These are phyloP conservation scores for Torymus auratus DNA, from an alignment of 2,888 invertebrate species.

Conservation along the genomic window DNA sequence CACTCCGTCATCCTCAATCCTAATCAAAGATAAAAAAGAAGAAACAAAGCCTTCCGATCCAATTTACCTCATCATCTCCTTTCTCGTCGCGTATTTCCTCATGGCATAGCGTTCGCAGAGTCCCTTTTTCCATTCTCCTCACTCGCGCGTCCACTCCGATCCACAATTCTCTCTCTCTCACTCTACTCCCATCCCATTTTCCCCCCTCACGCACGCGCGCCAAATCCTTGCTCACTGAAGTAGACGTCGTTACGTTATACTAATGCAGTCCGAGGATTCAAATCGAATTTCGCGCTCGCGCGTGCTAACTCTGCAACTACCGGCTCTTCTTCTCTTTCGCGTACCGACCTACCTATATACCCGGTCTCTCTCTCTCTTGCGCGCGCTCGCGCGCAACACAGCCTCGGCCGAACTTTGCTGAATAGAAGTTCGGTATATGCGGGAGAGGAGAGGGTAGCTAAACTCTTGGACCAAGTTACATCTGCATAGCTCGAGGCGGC, in stretches of 20 bases:
- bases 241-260: slow-evolving; percentile 59
- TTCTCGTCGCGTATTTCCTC: no score
- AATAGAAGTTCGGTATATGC: slow-evolving; percentile 40
- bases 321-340: no score
- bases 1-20: no score
- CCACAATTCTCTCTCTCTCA: neutral
- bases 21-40: no score
- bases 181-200: neutral
- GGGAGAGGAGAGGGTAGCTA: slow-evolving; percentile 13
- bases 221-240: slow-evolving; percentile 54
- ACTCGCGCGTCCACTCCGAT: no score
- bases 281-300: slow-evolving; percentile 63
- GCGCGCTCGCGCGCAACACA: slow-evolving; percentile 9
- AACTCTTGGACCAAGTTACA: slow-evolving; percentile 50
- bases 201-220: neutral
- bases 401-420: slow-evolving; percentile 33
- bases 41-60: no score
- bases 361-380: slow-evolving; percentile 20
- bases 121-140: no score
- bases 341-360: neutral
- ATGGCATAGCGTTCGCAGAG: no score
- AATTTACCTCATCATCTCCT: no score
- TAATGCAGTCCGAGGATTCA: slow-evolving; percentile 56
- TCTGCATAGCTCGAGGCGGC: slow-evolving; percentile 33
- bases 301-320: slow-evolving; percentile 55